Base-by-base conservation (phyloP, 1,140 invertebrate species). In the Laodelphax striatellus region DNA sequence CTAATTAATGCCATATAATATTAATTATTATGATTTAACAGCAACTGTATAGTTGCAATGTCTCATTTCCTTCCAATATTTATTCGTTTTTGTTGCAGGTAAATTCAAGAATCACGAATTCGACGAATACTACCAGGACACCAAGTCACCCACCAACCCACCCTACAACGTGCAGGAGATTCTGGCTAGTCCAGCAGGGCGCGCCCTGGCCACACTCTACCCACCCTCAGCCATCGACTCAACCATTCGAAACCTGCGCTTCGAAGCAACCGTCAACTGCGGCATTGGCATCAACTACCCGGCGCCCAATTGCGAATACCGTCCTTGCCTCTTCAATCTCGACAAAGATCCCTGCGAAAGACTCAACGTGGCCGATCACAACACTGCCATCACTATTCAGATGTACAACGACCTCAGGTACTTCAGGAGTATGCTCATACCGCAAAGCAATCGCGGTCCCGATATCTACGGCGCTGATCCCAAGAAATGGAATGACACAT, bases 331-430 rank as follows among this genome's bases (percentile, higher is more conserved):
- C 6, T 87, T 83, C 66, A 76, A 86, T 64, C 76, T 86, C 58
- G 69, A 76, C 2, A 70, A 70, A 24, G 85, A 87, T 73, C 85
- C 85, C 0, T 87, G 84, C 69, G 84, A 87, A 68, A 78, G 75
- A 5, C 75, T 73, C 24, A 84, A 87, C 65, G 68, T 86, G 11
- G 74, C 73, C 1, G 68, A 67, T 22, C 67, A 69, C 14, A 75
- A 77, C 67, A 69, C 71, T 3, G 68, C 69, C 54, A 75, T 77
- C 24, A 74, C 75, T 14, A 65, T 58, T 16, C 64, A 71, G 41
- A 62, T 79, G 17, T 72, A 77, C 60, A 56, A 69, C 14, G 68
- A 69, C 5, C 60, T 79, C 10, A 71, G 75, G 54, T 65, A 68
- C 4, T 75, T 76, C 50, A 65, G 71, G 1, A 67, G 63, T 9